Evolutionary conservation across 1,140 invertebrate genomes (phyloP), one percentile per base, ranked within the genome.

Genomic region (Danaus plexippus): DNA sequence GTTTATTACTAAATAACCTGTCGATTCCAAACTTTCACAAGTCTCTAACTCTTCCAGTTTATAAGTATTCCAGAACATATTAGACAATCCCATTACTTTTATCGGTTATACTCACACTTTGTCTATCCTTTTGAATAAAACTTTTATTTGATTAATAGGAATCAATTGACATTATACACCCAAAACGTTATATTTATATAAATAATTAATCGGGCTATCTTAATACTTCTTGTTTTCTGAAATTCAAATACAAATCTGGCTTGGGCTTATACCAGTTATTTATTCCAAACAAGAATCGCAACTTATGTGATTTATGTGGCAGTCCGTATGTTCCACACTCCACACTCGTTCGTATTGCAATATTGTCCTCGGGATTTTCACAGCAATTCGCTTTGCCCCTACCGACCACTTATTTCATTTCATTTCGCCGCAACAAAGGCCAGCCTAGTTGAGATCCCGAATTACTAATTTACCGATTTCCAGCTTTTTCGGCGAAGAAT

Each of bases 281-380:
- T 73, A 77, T 78, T 69, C 63, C 60, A 50, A 69, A 73, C 71
- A 80, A 72, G 73, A 70, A 77, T 76, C 65, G 65, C 67, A 66
- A 74, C 59, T 69, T 72, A 48, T 68, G 59, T 80, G 71, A 84
- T 84, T 81, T 80, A 83, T 76, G 56, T 57, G 54, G 10, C 43
- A 54, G 62, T 57, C 57, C 57, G 62, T 61, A 60, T 69, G 63
- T 64, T 68, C 55, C 58, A 32, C 22, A 32, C 22, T 32, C 53
- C 64, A 43, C 58, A 60, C 63, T 67, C 66, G 70, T 74, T 76
- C 75, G 67, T 78, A 75, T 73, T 74, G 68, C 73, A 74, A 73
- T 71, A 77, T 67, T 74, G 74, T 51, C 43, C 48, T 46, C 72
- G 59, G 50, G 63, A 32, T 2, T 32, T 32, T 32, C 22, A 32